Evolutionary conservation across 2,888 invertebrate species (phyloP), one percentile per base, ranked within the genome.

Genomic region (Neoscelio sp.): DNA sequence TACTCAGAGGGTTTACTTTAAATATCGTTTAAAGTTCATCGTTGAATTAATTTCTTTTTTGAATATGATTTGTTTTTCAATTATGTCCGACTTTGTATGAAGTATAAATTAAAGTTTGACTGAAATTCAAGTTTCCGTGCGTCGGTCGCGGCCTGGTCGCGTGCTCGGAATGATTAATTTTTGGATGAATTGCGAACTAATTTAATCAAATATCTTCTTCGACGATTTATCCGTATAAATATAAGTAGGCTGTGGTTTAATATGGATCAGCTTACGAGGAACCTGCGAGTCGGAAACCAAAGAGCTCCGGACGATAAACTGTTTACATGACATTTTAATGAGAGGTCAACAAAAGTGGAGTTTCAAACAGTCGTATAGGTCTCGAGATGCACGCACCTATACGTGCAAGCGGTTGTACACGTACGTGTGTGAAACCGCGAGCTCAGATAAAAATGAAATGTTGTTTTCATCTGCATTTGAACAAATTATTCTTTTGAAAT

Each of bases 251-350:
- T n/a, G 23, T 40, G 33, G 33, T 42, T 65, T 58, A 56, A 58
- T 65, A 42, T 50, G 50, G 26, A 65, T 65, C 40, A 26, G 56
- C 26, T 64, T 73, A 46, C 54, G 35, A 38, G 10, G 15, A 12
- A 38, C 26, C 38, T 13, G 28, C 28, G 44, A 56, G 15, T 20
- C 17, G 50, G 18, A 65, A 74, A 60, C 15, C 60, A 38, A 75
- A 67, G 50, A 58, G 62, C 26, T 60, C 7, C 54, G 26, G 52
- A 76, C 79, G 67, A 79, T 81, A 82, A 82, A 80, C 70, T 82
- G 78, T 80, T 83, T 79, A 65, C 80, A 62, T 46, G 70, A 74
- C 67, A 76, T 80, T 80, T 82, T 83, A 82, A 82, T 78, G 81
- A 81, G 62, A 60, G 33, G 54, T 60, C 56, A 62, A 71, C 60